Base-by-base conservation (phyloP, 2,888 invertebrate genomes). In the Phanerotoma sp. region DNA sequence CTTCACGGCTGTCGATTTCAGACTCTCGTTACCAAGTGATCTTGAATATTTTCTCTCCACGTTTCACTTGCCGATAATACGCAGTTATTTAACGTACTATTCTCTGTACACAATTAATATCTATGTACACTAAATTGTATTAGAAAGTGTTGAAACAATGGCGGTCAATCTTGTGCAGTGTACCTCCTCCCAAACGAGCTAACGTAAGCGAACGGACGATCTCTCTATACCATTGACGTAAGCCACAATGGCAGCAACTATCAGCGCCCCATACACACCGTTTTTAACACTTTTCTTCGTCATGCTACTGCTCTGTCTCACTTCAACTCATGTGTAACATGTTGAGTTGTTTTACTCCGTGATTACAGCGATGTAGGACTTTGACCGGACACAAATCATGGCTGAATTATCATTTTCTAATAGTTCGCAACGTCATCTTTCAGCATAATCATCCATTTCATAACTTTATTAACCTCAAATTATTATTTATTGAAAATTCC, bases 171-270 rank as follows among this genome's bases (percentile, higher is more conserved):
- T 18, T 18, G 20, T 18, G 20, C 16, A 38, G 38, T n/a, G n/a
- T 38, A 38, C 20, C 38, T 16, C 20, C 20, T 38, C 11, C 20
- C 11, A 18, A 38, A 18, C 10, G 20, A 38, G 10, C 30, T 44
- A 45, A 40, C 32, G 32, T 25, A 54, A 42, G 44, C 44, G 38
- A 45, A 28, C 20, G 66, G 66, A 53, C 69, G 66, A 68, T 64
- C 66, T 68, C 68, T 65, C n/a, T n/a, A n/a, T n/a, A 70, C 67
- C 67, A 71, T 70, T 72, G 72, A 72, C 72, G 72, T 71, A 72
- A 71, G 69, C 68, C 71, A 71, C 68, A 70, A 70, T 72, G 67
- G 71, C 71, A 71, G 72, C 59, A 61, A 60, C 57, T 58, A 65
- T 59, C 54, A 62, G 62, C 64, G 60, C 47, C 37, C 37, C 15